Base-by-base conservation (phyloP, 2,113 vertebrate species). In the Oenanthe oenanthe region DNA sequence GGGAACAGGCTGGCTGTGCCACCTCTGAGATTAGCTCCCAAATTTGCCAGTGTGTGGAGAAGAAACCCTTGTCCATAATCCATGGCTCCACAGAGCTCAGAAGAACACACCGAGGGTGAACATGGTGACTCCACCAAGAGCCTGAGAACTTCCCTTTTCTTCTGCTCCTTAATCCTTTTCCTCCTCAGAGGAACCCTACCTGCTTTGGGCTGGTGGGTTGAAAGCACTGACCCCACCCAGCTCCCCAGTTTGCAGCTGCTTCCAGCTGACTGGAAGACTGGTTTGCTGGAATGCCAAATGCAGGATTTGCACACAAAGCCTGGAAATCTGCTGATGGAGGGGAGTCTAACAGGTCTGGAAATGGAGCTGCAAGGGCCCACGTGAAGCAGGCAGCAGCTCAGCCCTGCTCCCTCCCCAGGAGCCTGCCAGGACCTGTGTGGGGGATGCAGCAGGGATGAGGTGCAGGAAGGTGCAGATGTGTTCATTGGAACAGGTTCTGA, bases 211-310 rank as follows among this genome's bases (percentile, higher is more conserved):
- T 38, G 32, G 17, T 22, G 66, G 72, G 28, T 26, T 56, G 61
- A 36, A 19, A 78, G 18, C 36, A 20, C 0, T 43, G 65, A 76
- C 40, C n/a, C 31, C 1, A 0, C 56, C 10, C 80, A 62, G 12
- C n/a, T 88, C 92, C 63, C 51, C 60, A 66, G 74, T 77, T 54
- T 86, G 38, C 60, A 42, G 24, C 47, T 26, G 2, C 45, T 75
- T 82, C 87, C 66, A 71, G 4, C 53, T 68, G 13, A 25, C 45
- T 57, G 43, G 57, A 75, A 88, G 80, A 53, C 43, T 57, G 83
- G 29, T 76, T 91, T 76, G 84, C 9, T 5, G 81, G 57, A 87
- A 85, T 92, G 84, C n/a, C 73, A 65, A 36, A 22, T 13, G 56
- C 54, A 36, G 58, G 77, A 71, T 92, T 93, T 75, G 73, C 58